Conservation (phyloP, 2,797 vertebrate species). For the Mus caroli region DNA sequence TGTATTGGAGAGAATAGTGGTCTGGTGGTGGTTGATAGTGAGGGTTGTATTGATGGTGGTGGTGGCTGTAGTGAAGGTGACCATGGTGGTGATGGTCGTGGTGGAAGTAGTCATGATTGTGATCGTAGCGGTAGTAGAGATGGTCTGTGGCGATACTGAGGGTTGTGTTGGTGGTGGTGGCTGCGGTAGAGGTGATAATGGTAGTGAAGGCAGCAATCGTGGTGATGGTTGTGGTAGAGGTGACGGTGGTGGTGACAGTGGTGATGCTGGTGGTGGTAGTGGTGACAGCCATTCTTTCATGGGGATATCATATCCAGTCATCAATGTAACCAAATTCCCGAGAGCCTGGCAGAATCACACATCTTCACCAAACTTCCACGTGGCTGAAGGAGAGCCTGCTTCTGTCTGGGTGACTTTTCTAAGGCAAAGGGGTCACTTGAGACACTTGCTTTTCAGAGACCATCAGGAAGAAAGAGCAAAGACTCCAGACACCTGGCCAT, state of each 20-base stretch:
- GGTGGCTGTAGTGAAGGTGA: too few species aligned
- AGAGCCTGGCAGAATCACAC: neutral
- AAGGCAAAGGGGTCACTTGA: neutral
- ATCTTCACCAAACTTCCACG: neutral
- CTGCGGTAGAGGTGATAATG: neutral
- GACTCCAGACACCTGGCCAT: neutral
- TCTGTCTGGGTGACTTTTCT: neutral
- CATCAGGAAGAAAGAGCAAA: rapidly evolving
- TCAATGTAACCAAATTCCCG: neutral
- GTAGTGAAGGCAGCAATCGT: too few species aligned
- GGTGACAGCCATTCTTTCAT: neutral
- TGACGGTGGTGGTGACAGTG: too few species aligned
- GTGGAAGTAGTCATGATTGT: neutral
- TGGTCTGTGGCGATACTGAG: neutral
- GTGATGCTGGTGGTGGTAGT: neutral
- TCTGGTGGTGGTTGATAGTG: neutral
- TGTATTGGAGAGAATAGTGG: neutral
- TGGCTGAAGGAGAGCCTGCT: neutral
- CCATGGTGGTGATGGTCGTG: neutral
- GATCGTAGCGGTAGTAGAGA: neutral
- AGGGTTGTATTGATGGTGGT: neutral
- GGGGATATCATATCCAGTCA: neutral
- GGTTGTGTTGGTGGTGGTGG: neutral
- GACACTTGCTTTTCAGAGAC: neutral
- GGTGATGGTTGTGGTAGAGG: neutral